A percentile compares a stretch with the other conserved stretches of the same genome.
Conservation (phyloP, 2,113 vertebrate genomes). For the Pelobates fuscus region DNA sequence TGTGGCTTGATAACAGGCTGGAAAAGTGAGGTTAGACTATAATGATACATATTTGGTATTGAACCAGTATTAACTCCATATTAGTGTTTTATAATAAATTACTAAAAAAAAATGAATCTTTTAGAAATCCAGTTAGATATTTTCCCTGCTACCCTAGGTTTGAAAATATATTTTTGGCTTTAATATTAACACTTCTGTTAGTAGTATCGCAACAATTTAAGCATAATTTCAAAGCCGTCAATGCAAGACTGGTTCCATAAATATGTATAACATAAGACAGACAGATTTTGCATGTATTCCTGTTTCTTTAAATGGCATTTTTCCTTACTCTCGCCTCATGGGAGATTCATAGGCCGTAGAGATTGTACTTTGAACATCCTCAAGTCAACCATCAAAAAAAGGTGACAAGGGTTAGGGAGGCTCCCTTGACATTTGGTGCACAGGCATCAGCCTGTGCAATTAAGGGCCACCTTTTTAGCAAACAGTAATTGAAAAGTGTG, state of each 20-base stretch:
- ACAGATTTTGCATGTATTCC: constrained; percentile 31
- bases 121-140: neutral
- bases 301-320: constrained; percentile 54
- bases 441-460: constrained; percentile 77
- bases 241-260: constrained; percentile 14
- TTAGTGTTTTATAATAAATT: neutral
- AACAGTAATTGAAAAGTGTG: constrained; percentile 81
- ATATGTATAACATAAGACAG: constrained; percentile 36
- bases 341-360: constrained; percentile 62
- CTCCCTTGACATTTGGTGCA: constrained; percentile 76
- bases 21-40: no score
- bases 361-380: constrained; percentile 84
- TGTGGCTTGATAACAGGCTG: no score
- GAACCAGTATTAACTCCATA: no score
- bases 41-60: no score
- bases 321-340: constrained; percentile 53
- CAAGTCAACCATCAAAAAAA: constrained; percentile 74
- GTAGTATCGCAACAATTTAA: neutral
- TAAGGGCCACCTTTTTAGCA: constrained; percentile 77
- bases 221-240: neutral
- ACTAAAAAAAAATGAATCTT: neutral
- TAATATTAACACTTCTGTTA: neutral
- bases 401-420: constrained; percentile 67
- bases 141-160: no score
- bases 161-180: neutral